These are phyloP conservation scores for Podarcis raffonei DNA, from an alignment of 2,113 vertebrate species.

Conservation along the genomic window DNA sequence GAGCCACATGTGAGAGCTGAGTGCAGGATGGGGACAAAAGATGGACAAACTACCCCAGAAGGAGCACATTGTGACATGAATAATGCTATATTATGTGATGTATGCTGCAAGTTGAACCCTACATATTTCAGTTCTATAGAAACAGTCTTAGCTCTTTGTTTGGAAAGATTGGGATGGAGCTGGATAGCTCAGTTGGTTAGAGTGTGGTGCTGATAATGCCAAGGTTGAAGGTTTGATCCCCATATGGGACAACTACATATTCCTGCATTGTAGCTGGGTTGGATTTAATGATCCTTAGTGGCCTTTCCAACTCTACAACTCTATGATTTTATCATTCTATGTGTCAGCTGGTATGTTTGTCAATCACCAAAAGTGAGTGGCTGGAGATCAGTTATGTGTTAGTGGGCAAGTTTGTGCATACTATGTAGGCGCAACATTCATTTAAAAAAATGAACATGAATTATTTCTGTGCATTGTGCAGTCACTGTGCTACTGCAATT, in stretches of 20 bases:
- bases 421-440: constrained; percentile 45
- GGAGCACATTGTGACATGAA: too few relatives aligned
- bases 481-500: constrained; percentile 52
- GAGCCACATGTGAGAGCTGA: too few relatives aligned
- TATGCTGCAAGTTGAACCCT: fast-evolving
- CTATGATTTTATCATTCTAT: too few relatives aligned
- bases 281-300: too few relatives aligned
- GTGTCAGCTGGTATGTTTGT: constrained; percentile 18
- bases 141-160: background rate
- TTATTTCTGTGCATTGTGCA: constrained; percentile 58
- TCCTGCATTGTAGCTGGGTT: too few relatives aligned
- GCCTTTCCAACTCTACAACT: too few relatives aligned
- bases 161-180: background rate
- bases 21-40: too few relatives aligned
- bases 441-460: constrained; percentile 67
- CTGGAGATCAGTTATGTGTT: constrained; percentile 51
- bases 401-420: constrained; percentile 53
- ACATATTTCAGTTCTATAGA: background rate
- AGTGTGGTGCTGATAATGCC: too few relatives aligned
- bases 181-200: too few relatives aligned
- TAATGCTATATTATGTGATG: background rate
- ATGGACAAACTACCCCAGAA: too few relatives aligned
- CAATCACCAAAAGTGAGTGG: constrained; percentile 26
- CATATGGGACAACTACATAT: too few relatives aligned
- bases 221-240: background rate